Evolutionary conservation across 2,888 invertebrate species (phyloP).

Genomic region (Yponomeuta sedellus): DNA sequence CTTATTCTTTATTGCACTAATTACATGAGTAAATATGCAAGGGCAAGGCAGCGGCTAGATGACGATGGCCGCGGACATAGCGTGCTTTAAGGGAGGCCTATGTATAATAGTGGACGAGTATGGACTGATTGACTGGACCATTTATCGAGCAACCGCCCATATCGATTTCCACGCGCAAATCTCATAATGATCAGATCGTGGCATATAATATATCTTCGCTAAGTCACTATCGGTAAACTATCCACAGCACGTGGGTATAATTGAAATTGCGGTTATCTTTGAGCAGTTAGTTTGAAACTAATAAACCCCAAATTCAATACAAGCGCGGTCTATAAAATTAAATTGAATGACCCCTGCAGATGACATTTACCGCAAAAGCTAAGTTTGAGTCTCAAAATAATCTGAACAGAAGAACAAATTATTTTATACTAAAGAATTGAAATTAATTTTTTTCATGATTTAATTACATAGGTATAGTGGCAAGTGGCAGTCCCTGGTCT

Average conservation of each 20-base stretch:
- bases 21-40: too few relatives aligned
- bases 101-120: too few relatives aligned
- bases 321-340: slow-evolving; percentile 5
- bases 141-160: too few relatives aligned
- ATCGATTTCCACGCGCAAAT: not conserved
- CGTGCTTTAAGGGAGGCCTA: too few relatives aligned
- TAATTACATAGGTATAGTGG: too few relatives aligned
- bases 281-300: slow-evolving; percentile 13
- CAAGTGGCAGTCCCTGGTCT: too few relatives aligned
- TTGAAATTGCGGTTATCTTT: slow-evolving; percentile 3
- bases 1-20: too few relatives aligned
- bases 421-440: too few relatives aligned
- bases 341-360: not conserved
- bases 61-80: too few relatives aligned
- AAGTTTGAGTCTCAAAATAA: not conserved
- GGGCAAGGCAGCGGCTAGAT: too few relatives aligned
- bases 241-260: not conserved
- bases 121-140: too few relatives aligned
- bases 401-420: not conserved
- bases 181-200: not conserved
- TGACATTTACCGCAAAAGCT: not conserved
- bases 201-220: not conserved
- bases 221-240: not conserved
- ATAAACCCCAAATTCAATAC: slow-evolving; percentile 8
- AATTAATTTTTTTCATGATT: too few relatives aligned